Conservation (phyloP, 2,888 invertebrate genomes). For the Oasisia sp. region DNA sequence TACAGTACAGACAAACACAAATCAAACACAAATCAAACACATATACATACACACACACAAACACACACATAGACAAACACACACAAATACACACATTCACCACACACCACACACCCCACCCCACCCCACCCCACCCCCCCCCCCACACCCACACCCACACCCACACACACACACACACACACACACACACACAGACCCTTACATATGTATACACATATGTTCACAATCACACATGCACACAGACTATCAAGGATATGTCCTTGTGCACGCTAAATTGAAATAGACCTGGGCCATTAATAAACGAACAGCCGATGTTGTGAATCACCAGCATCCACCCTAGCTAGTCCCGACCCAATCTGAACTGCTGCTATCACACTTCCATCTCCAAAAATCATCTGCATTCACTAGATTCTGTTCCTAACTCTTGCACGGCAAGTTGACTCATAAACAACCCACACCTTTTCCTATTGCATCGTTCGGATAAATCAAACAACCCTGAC, state of each 20-base stretch:
- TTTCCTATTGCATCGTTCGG: not conserved
- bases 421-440: not conserved
- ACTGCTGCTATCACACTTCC: too few relatives aligned
- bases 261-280: not conserved
- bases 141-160: not conserved
- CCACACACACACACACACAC: constrained; percentile 1
- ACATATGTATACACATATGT: too few relatives aligned
- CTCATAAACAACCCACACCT: not conserved
- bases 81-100: not conserved
- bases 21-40: not conserved
- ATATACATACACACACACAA: too few relatives aligned
- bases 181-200: not conserved
- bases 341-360: too few relatives aligned
- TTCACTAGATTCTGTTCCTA: not conserved
- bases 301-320: not conserved
- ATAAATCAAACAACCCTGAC: not conserved
- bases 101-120: not conserved
- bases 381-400: not conserved
- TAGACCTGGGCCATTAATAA: not conserved
- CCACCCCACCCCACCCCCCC: not conserved
- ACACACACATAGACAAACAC: not conserved
- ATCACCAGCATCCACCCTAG: too few relatives aligned
- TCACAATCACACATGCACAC: not conserved
- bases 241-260: not conserved
- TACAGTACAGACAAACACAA: not conserved